Evolutionary conservation across 2,797 vertebrate species (phyloP).

Genomic region (Sparus aurata): DNA sequence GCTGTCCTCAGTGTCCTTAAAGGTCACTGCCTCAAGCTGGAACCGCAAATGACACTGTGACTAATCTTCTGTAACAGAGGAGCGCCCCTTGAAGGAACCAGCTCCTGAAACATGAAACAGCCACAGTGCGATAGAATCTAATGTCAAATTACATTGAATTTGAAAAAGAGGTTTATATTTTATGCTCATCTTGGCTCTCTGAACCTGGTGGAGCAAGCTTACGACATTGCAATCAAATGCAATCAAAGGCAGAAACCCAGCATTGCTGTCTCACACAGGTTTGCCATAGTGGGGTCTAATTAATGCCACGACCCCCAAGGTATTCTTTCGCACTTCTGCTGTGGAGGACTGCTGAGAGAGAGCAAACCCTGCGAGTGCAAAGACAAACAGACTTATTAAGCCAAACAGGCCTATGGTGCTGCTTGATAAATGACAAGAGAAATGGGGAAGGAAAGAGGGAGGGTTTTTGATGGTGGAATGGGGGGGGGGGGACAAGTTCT

Average conservation of each 20-base stretch:
- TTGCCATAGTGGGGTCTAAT: constrained; percentile 70
- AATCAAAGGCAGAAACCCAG: constrained; percentile 66
- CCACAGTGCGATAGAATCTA: constrained; percentile 49
- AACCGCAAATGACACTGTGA: constrained; percentile 9
- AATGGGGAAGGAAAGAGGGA: constrained; percentile 20
- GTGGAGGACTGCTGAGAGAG: constrained; percentile 57
- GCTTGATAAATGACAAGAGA: constrained; percentile 70
- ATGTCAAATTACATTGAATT: constrained; percentile 38
- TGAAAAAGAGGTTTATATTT: constrained; percentile 30
- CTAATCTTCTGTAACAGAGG: constrained; percentile 21
- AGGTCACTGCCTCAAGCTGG: background rate
- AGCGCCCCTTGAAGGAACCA: constrained; percentile 16
- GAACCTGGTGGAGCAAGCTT: constrained; percentile 43
- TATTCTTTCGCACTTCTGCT: constrained; percentile 61
- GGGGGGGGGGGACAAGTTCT: constrained; percentile 41
- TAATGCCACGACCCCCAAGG: constrained; percentile 71
- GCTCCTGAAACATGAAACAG: constrained; percentile 14
- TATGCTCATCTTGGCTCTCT: constrained; percentile 13
- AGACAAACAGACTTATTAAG: constrained; percentile 80
- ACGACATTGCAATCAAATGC: constrained; percentile 67
- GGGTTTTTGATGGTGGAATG: constrained; percentile 54
- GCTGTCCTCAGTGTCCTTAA: background rate
- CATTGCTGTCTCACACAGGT: constrained; percentile 57
- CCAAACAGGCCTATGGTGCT: constrained; percentile 74
- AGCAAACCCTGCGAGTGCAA: constrained; percentile 58